Percentiles rank a stretch among this genome's conserved stretches.
phyloP scores from a whole-genome alignment of 2,797 vertebrate genomes.

The Nothura maculosa region DNA sequence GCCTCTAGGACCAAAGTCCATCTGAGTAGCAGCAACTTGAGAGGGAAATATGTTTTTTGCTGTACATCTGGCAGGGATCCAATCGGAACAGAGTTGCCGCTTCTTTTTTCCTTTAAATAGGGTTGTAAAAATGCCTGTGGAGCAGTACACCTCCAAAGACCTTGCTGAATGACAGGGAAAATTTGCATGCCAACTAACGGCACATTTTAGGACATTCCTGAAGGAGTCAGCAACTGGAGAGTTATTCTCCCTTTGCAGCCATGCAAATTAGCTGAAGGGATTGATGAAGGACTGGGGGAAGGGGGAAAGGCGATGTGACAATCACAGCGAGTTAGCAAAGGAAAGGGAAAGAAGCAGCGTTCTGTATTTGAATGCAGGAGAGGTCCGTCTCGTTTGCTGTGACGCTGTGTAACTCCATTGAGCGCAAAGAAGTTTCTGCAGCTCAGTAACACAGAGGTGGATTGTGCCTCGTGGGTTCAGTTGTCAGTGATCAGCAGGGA shows the following conservation, averaged over 20 bases:
- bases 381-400: fast-evolving
- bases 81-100: not conserved
- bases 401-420: not conserved
- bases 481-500: slow-evolving; percentile 31
- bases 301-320: slow-evolving; percentile 9
- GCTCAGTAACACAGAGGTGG: not conserved
- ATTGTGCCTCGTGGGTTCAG: slow-evolving; percentile 17
- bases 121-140: not conserved
- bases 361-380: not conserved
- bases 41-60: not conserved
- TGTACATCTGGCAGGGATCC: not conserved
- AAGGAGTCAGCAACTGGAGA: not conserved
- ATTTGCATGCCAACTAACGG: not conserved
- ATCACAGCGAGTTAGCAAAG: not conserved
- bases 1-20: not conserved
- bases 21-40: not conserved
- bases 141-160: not conserved
- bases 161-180: not conserved
- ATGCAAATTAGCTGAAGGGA: not conserved
- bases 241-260: slow-evolving; percentile 1
- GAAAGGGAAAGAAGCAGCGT: not conserved
- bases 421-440: not conserved
- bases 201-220: not conserved
- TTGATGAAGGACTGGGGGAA: not conserved
- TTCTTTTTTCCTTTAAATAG: not conserved